phyloP scores from a whole-genome alignment of 2,113 vertebrate genomes.

The Perca fluviatilis region DNA sequence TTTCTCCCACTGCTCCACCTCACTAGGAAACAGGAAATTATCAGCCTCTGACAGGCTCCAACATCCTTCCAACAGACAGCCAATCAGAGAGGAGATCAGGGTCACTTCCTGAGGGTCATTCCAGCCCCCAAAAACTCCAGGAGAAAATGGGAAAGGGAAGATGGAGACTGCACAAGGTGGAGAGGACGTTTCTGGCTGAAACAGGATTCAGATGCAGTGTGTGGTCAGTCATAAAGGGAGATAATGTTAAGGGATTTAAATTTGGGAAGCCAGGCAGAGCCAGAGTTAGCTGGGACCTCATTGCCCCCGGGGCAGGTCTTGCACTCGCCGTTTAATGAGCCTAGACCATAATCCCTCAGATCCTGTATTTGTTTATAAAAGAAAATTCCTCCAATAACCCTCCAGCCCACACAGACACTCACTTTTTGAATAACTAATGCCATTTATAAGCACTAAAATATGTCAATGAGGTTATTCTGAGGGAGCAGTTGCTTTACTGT shows the following conservation, averaged over 20 bases:
- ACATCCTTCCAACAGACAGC: conserved; percentile 52
- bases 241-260: conserved; percentile 63
- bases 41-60: conserved; percentile 49
- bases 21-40: conserved; percentile 76
- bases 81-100: conserved; percentile 66
- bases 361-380: conserved; percentile 81
- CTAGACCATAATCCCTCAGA: conserved; percentile 76
- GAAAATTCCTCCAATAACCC: conserved; percentile 76
- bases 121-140: conserved; percentile 49
- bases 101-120: conserved; percentile 63
- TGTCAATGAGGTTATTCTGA: conserved; percentile 39
- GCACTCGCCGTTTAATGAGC: conserved; percentile 74
- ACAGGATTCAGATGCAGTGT: conserved; percentile 53
- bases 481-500: conserved; percentile 19
- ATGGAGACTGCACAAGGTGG: conserved; percentile 11
- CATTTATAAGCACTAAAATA: conserved; percentile 43
- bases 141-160: conserved; percentile 42
- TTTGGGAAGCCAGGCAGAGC: conserved; percentile 53
- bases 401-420: conserved; percentile 76
- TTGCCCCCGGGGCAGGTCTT: conserved; percentile 67
- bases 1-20: conserved; percentile 64
- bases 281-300: conserved; percentile 64
- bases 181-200: conserved; percentile 30
- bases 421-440: conserved; percentile 42
- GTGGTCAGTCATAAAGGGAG: conserved; percentile 69